Conservation (phyloP, 2,888 invertebrate species). For the Acrocyrtus sp. region DNA sequence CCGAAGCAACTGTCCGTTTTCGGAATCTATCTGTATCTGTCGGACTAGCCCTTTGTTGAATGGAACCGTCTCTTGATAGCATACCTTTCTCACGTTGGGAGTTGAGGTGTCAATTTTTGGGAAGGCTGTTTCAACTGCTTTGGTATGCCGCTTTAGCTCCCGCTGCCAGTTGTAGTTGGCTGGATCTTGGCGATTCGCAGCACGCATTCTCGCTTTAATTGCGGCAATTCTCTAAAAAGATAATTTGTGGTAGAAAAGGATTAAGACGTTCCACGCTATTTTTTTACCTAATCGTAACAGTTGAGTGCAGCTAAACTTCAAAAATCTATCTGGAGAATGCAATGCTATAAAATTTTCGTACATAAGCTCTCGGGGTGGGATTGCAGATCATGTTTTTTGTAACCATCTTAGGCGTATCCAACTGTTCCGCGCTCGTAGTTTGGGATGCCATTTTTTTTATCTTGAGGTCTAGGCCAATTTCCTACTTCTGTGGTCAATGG, state of each 20-base stretch:
- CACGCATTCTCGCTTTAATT: slow-evolving; percentile 20
- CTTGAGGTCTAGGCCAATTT: too few relatives aligned
- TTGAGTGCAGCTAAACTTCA: too few relatives aligned
- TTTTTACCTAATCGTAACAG: background rate
- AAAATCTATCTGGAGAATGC: too few relatives aligned
- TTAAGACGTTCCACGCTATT: too few relatives aligned
- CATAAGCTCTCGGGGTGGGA: slow-evolving; percentile 23
- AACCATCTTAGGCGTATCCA: too few relatives aligned
- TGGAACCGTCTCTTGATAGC: slow-evolving; percentile 1
- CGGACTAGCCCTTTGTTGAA: background rate
- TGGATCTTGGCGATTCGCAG: slow-evolving; percentile 9
- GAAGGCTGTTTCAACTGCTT: slow-evolving; percentile 4
- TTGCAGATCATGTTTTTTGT: slow-evolving; percentile 9
- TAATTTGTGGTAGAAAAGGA: too few relatives aligned
- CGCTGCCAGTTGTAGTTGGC: background rate
- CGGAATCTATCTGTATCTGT: slow-evolving; percentile 23
- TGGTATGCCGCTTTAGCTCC: slow-evolving; percentile 1
- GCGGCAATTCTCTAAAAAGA: slow-evolving; percentile 12
- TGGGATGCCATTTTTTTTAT: too few relatives aligned
- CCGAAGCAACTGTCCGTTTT: slow-evolving; percentile 23
- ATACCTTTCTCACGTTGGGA: slow-evolving; percentile 22
- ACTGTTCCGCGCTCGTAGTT: too few relatives aligned
- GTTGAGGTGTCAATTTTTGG: slow-evolving; percentile 7
- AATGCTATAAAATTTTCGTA: too few relatives aligned
- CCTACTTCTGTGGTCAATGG: too few relatives aligned